These are phyloP conservation scores for Ferdinandea cuprea DNA, from an alignment of 2,888 invertebrate species.

Conservation along the genomic window DNA sequence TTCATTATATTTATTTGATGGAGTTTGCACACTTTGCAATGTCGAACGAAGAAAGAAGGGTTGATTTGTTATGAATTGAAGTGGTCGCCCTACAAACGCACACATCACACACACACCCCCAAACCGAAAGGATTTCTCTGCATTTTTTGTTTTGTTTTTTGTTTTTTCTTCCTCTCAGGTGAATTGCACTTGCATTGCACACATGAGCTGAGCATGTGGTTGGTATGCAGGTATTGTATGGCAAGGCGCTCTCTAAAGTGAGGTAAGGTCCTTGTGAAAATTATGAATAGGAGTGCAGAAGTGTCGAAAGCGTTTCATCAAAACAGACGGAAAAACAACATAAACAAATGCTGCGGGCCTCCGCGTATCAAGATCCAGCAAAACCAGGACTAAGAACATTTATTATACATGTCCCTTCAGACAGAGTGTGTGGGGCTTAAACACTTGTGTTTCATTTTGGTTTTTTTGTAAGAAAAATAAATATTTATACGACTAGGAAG, in stretches of 20 bases:
- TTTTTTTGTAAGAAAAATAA: slow-evolving; percentile 19
- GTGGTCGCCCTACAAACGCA: slow-evolving; percentile 13
- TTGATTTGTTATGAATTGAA: slow-evolving; percentile 58
- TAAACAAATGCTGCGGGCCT: slow-evolving; percentile 45
- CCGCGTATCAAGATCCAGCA: slow-evolving; percentile 66
- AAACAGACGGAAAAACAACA: slow-evolving; percentile 55
- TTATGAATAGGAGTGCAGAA: slow-evolving; percentile 62
- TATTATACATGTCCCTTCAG: slow-evolving; percentile 58
- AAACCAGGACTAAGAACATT: slow-evolving; percentile 43
- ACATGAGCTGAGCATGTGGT: slow-evolving; percentile 45
- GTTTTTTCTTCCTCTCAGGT: slow-evolving; percentile 47
- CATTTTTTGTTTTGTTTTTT: too few relatives aligned
- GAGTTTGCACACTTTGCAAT: slow-evolving; percentile 40
- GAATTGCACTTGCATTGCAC: slow-evolving; percentile 44
- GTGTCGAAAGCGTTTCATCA: slow-evolving; percentile 68
- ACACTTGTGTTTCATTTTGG: slow-evolving; percentile 29
- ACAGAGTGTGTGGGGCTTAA: slow-evolving; percentile 36
- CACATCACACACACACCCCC: slow-evolving; percentile 22
- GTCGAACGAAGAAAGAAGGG: slow-evolving; percentile 53
- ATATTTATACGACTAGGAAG: background rate
- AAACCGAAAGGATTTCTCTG: slow-evolving; percentile 10
- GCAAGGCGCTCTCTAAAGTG: slow-evolving; percentile 28
- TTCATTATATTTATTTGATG: slow-evolving; percentile 40
- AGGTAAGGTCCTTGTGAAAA: slow-evolving; percentile 62
- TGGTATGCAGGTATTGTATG: slow-evolving; percentile 21